Conservation (phyloP, 1,140 invertebrate species). For the Formica exsecta region DNA sequence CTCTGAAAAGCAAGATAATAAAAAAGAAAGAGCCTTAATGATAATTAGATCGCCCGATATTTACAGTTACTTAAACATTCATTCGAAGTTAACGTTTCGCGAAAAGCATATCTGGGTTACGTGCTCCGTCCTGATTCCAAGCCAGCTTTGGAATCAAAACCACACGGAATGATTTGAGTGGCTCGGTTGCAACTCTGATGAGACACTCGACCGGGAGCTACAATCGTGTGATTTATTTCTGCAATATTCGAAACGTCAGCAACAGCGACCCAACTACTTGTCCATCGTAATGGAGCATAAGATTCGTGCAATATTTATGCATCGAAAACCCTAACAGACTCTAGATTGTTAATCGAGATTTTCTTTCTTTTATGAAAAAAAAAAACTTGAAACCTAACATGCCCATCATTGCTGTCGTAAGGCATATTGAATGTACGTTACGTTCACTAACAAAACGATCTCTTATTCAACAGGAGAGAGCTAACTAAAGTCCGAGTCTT, state of each 20-base stretch:
- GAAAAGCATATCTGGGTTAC: slow-evolving; percentile 29
- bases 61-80: slow-evolving; percentile 21
- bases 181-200: slow-evolving; percentile 48
- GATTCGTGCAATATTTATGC: slow-evolving; percentile 10
- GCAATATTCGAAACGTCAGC: slow-evolving; percentile 53
- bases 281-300: slow-evolving; percentile 20
- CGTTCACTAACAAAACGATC: background rate
- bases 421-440: background rate
- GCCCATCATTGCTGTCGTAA: background rate
- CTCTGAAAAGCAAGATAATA: background rate
- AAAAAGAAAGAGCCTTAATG: background rate
- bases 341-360: slow-evolving; percentile 26
- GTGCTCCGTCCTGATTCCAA: background rate
- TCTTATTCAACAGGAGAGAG: background rate
- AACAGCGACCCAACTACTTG: background rate
- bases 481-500: background rate
- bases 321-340: background rate
- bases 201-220: slow-evolving; percentile 25
- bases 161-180: background rate
- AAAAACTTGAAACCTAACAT: background rate
- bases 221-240: slow-evolving; percentile 43
- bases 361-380: slow-evolving; percentile 6
- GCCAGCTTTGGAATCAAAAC: slow-evolving; percentile 14
- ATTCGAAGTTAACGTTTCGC: slow-evolving; percentile 21
- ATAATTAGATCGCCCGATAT: slow-evolving; percentile 16